Conservation (phyloP, 2,113 vertebrate genomes). For the Trachemys scripta region DNA sequence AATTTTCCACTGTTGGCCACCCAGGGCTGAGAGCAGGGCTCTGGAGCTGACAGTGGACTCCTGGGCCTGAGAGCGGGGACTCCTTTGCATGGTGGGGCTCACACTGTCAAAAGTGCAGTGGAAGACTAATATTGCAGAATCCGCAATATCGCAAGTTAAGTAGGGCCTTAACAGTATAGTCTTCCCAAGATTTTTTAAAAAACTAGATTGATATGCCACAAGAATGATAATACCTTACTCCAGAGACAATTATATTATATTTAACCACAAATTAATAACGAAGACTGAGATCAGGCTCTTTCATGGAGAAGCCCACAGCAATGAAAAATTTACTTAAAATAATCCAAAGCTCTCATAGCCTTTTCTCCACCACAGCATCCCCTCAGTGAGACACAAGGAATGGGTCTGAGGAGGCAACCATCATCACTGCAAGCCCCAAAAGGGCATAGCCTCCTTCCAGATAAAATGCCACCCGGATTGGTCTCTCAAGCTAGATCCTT, state of each 20-base stretch:
- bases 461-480: too few relatives aligned
- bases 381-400: constrained; percentile 36
- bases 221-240: neutral
- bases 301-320: neutral
- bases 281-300: neutral
- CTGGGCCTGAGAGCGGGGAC: too few relatives aligned
- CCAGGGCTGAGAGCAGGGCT: too few relatives aligned
- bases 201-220: neutral
- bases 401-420: constrained; percentile 23
- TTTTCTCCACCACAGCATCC: neutral
- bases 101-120: neutral
- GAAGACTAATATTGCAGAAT: neutral
- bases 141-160: neutral
- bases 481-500: too few relatives aligned
- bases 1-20: neutral
- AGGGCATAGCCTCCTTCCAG: too few relatives aligned
- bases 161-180: neutral
- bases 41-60: too few relatives aligned
- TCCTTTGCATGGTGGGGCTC: too few relatives aligned
- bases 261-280: neutral
- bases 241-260: neutral
- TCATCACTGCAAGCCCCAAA: too few relatives aligned
- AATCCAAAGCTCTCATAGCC: neutral
- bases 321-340: neutral
- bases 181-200: neutral